phyloP scores from a whole-genome alignment of 2,113 vertebrate species.

The Protomyctophum bolini region DNA sequence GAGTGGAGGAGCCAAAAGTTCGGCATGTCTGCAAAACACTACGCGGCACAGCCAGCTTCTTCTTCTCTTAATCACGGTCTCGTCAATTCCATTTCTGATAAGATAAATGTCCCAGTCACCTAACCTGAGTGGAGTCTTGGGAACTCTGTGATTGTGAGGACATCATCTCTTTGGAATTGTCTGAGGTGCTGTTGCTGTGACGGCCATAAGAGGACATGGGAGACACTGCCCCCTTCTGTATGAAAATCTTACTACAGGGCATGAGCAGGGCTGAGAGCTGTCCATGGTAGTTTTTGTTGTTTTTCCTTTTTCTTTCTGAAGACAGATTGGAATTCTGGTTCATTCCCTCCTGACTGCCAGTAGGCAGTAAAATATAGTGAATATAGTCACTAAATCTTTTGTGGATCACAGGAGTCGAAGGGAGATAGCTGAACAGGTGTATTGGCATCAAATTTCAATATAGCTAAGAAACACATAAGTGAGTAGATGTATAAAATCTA shows the following conservation, averaged over 20 bases:
- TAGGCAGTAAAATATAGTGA: conserved; percentile 25
- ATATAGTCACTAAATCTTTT: conserved; percentile 27
- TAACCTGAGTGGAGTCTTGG: conserved; percentile 3
- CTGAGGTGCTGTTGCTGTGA: conserved; percentile 1
- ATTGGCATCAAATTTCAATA: conserved; percentile 44
- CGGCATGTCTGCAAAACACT: conserved; percentile 47
- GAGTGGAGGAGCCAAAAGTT: conserved; percentile 41
- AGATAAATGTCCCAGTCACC: background rate
- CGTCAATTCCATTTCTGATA: background rate
- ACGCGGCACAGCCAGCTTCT: conserved; percentile 23
- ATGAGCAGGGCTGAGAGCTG: conserved; percentile 55
- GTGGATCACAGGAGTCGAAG: conserved; percentile 47
- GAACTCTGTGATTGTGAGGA: conserved; percentile 4
- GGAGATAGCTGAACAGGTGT: conserved; percentile 44
- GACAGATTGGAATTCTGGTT: no score
- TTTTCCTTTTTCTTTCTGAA: no score
- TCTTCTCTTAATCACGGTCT: conserved; percentile 8
- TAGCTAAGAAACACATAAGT: conserved; percentile 52
- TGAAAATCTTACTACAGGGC: conserved; percentile 55
- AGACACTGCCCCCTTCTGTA: conserved; percentile 60
- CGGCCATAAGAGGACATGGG: conserved; percentile 20
- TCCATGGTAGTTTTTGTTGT: conserved; percentile 50
- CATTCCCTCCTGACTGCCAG: background rate
- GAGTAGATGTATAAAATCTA: conserved; percentile 56
- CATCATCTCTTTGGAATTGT: background rate